phyloP scores from a whole-genome alignment of 2,797 vertebrate genomes.

The Allobates femoralis region DNA sequence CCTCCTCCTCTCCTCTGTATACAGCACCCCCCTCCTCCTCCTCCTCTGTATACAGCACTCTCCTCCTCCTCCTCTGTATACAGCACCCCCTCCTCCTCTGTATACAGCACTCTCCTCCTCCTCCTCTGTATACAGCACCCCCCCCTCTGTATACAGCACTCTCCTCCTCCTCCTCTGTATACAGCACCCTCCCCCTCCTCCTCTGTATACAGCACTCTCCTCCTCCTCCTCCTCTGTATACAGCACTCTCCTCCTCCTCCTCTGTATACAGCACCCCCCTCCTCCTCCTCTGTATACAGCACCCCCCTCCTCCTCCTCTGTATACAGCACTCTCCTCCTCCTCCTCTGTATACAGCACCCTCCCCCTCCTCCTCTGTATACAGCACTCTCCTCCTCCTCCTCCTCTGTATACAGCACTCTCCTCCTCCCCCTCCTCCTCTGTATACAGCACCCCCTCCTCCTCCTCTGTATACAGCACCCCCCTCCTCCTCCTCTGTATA shows the following conservation, averaged over 20 bases:
- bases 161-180: too few relatives aligned
- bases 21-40: background rate
- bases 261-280: background rate
- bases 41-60: background rate
- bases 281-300: too few relatives aligned
- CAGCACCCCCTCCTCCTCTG: too few relatives aligned
- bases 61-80: background rate
- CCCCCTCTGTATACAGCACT: too few relatives aligned
- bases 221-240: background rate
- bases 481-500: background rate
- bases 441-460: background rate
- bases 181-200: too few relatives aligned
- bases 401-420: background rate
- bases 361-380: background rate
- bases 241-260: background rate
- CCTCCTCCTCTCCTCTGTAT: background rate
- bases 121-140: background rate
- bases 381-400: background rate
- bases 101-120: too few relatives aligned
- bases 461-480: too few relatives aligned
- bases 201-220: background rate
- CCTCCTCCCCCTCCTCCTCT: fast-evolving
- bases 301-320: background rate
- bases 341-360: background rate
- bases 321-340: background rate